Evolutionary conservation across 1,140 invertebrate species (phyloP).

Genomic region (Heliconius melpomene): DNA sequence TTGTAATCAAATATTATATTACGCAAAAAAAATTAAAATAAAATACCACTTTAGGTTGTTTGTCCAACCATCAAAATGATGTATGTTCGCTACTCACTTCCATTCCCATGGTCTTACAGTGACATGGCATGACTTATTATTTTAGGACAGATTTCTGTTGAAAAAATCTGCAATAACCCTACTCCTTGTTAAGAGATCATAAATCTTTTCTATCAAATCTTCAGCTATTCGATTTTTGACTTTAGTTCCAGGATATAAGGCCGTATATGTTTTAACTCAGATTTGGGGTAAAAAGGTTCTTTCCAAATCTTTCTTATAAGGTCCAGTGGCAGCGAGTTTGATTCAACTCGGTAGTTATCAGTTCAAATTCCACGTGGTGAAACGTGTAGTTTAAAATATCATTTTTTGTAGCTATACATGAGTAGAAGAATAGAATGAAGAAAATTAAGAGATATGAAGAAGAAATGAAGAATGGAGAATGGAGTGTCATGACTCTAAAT

Average conservation of each 20-base stretch:
- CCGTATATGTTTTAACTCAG: neutral
- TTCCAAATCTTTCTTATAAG: too few species aligned
- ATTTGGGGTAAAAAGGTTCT: too few species aligned
- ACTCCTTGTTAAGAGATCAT: slow-evolving; percentile 35
- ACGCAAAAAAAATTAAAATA: neutral
- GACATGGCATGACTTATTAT: slow-evolving; percentile 36
- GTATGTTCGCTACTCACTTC: slow-evolving; percentile 9
- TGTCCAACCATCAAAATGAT: slow-evolving; percentile 32
- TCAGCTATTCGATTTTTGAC: neutral
- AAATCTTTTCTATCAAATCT: slow-evolving; percentile 40
- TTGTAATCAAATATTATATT: neutral
- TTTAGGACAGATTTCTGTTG: slow-evolving; percentile 24
- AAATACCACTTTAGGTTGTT: neutral
- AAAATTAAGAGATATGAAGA: too few species aligned
- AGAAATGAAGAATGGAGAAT: too few species aligned
- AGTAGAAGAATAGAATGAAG: too few species aligned
- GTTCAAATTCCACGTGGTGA: too few species aligned
- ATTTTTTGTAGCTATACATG: too few species aligned
- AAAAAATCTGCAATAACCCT: slow-evolving; percentile 37
- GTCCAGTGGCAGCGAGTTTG: too few species aligned
- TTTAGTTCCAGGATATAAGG: neutral
- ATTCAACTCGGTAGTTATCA: too few species aligned
- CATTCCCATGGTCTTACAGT: neutral
- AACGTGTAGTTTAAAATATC: too few species aligned
- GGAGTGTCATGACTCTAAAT: too few species aligned